A percentile compares a stretch with the other conserved stretches of the same genome.
Evolutionary conservation across 2,113 vertebrate genomes (phyloP).

Genomic region (Hassar affinis): DNA sequence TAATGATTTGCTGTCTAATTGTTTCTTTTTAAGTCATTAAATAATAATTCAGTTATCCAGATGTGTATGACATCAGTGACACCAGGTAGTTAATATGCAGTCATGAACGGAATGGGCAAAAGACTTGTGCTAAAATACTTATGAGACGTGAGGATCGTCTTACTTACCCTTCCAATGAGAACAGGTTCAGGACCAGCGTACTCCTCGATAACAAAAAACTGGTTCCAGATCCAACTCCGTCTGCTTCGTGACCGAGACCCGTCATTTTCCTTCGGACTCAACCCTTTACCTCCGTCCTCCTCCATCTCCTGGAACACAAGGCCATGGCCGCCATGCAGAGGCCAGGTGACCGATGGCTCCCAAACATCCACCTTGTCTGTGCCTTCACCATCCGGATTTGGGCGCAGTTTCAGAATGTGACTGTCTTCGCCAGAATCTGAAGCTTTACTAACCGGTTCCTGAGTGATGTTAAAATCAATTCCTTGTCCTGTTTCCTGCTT

Average conservation of each 20-base stretch:
- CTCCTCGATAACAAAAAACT: slow-evolving; percentile 93
- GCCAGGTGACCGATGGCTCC: slow-evolving; percentile 39
- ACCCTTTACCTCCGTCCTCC: slow-evolving; percentile 48
- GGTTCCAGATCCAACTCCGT: slow-evolving; percentile 94
- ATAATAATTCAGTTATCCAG: slow-evolving; percentile 55
- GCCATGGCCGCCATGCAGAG: slow-evolving; percentile 54
- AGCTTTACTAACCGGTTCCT: slow-evolving; percentile 62
- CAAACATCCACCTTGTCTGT: slow-evolving; percentile 32
- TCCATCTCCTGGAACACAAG: slow-evolving; percentile 74
- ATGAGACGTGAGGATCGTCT: neutral
- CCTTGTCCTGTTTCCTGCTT: slow-evolving; percentile 56
- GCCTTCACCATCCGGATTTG: slow-evolving; percentile 56
- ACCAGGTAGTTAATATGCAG: slow-evolving; percentile 43
- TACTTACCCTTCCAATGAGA: slow-evolving; percentile 88
- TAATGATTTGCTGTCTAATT: slow-evolving; percentile 56
- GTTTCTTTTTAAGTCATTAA: slow-evolving; percentile 64
- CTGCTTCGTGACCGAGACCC: slow-evolving; percentile 78
- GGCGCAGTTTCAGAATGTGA: slow-evolving; percentile 74
- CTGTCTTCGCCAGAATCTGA: slow-evolving; percentile 63
- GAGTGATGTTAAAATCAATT: slow-evolving; percentile 59
- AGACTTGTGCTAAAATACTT: neutral
- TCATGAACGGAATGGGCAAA: neutral
- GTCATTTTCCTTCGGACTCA: slow-evolving; percentile 48
- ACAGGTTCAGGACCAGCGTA: slow-evolving; percentile 89
- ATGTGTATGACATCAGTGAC: slow-evolving; percentile 61